Evolutionary conservation across 2,888 invertebrate genomes (phyloP).

Genomic region (Lomographa bimaculata): DNA sequence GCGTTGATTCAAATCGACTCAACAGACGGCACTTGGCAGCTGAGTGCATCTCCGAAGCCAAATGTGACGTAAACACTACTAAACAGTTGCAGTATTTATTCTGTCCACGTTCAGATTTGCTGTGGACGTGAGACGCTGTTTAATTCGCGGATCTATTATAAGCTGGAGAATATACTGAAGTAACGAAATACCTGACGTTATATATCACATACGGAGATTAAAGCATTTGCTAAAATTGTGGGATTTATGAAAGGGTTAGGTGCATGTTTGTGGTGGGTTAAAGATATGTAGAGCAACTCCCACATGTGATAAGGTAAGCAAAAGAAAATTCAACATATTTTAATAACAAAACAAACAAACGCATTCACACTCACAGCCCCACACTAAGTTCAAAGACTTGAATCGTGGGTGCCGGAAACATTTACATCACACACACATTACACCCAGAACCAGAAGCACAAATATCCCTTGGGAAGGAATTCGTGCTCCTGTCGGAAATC

Average conservation of each 20-base stretch:
- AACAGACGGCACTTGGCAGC: conserved; percentile 53
- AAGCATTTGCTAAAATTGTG: conserved; percentile 4
- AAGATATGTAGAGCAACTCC: conserved; percentile 1
- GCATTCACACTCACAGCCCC: no score
- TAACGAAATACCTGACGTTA: conserved; percentile 29
- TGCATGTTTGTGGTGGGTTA: background rate
- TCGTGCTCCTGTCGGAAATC: no score
- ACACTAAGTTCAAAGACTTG: no score
- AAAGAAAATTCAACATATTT: no score
- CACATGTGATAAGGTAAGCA: no score
- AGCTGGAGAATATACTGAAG: conserved; percentile 4
- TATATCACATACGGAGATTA: no score
- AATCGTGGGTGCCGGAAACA: no score
- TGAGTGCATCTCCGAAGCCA: conserved; percentile 58
- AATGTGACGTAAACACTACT: conserved; percentile 56
- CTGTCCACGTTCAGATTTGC: conserved; percentile 54
- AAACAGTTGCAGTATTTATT: conserved; percentile 56
- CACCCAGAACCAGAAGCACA: no score
- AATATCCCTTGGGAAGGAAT: no score
- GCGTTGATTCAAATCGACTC: conserved; percentile 37
- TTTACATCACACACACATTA: no score
- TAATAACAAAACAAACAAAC: no score
- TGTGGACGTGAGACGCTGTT: conserved; percentile 44
- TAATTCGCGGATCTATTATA: conserved; percentile 38
- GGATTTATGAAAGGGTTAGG: background rate